Conservation (phyloP, 1,140 invertebrate genomes). For the Phthorimaea operculella region DNA sequence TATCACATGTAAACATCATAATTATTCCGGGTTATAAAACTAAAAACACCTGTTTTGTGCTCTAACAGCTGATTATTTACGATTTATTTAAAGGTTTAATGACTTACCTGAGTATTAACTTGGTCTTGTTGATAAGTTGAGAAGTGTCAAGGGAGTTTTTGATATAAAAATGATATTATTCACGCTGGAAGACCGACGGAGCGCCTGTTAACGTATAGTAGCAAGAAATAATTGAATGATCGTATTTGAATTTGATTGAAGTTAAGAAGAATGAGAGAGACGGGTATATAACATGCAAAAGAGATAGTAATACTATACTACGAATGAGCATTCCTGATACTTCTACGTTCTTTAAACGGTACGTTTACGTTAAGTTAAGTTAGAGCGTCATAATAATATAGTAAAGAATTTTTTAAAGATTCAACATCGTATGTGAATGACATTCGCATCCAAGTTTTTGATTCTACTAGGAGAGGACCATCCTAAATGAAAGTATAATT, state of each 20-base stretch:
- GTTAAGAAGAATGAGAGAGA: constrained; percentile 43
- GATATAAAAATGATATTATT: background rate
- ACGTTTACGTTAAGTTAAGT: no score
- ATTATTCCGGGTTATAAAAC: no score
- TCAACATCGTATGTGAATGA: no score
- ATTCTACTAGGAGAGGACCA: no score
- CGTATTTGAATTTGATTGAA: constrained; percentile 48
- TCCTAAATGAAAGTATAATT: no score
- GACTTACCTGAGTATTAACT: background rate
- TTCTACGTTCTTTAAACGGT: constrained; percentile 9
- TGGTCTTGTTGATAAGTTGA: background rate
- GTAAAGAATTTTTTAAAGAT: no score
- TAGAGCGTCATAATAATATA: no score
- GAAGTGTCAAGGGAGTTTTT: background rate
- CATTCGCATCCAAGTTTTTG: no score
- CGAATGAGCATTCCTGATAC: constrained; percentile 16
- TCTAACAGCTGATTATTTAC: background rate
- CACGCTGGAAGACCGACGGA: constrained; percentile 12
- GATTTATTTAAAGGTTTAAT: background rate
- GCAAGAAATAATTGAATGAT: constrained; percentile 48
- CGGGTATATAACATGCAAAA: constrained; percentile 21
- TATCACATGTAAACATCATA: no score
- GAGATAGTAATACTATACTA: constrained; percentile 30
- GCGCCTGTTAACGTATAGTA: constrained; percentile 28
- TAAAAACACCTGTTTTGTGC: background rate